Evolutionary conservation across 1,140 invertebrate species (phyloP).

Genomic region (Aphelinus atriplicis): DNA sequence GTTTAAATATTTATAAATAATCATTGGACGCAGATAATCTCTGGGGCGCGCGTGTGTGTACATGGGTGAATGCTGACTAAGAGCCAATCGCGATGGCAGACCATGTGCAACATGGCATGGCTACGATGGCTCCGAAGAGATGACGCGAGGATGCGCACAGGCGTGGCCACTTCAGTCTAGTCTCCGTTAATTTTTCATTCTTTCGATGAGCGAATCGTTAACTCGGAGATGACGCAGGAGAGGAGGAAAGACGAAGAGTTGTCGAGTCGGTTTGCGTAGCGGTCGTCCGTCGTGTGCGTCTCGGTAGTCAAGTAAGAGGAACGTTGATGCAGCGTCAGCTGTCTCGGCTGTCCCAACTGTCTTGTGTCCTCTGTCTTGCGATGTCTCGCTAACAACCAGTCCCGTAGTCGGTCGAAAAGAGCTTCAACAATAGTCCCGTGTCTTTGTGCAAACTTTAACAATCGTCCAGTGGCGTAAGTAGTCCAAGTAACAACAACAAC

Average conservation of each 20-base stretch:
- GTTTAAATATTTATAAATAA: constrained; percentile 58
- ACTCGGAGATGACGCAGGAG: neutral
- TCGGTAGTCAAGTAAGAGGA: neutral
- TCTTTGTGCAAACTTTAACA: constrained; percentile 11
- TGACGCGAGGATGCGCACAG: constrained; percentile 35
- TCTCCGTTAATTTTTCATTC: constrained; percentile 1
- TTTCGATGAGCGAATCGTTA: constrained; percentile 5
- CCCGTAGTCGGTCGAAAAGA: neutral
- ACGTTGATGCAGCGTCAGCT: too few species aligned
- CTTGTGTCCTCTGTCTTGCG: neutral
- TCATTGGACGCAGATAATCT: constrained; percentile 58
- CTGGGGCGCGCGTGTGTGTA: constrained; percentile 46
- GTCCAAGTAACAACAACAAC: constrained; percentile 11
- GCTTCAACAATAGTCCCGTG: neutral
- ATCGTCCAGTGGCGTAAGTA: neutral
- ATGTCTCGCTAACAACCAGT: neutral
- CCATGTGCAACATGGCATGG: constrained; percentile 19
- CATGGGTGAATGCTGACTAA: constrained; percentile 59
- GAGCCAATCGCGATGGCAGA: constrained; percentile 4
- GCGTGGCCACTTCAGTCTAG: constrained; percentile 37
- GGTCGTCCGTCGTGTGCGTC: neutral
- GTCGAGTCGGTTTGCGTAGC: neutral
- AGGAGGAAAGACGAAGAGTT: neutral
- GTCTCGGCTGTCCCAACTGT: neutral
- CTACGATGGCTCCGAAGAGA: constrained; percentile 20